Percentiles rank a stretch among this genome's conserved stretches.
phyloP scores from a whole-genome alignment of 2,113 vertebrate genomes.

The Paracanthobrama guichenoti region DNA sequence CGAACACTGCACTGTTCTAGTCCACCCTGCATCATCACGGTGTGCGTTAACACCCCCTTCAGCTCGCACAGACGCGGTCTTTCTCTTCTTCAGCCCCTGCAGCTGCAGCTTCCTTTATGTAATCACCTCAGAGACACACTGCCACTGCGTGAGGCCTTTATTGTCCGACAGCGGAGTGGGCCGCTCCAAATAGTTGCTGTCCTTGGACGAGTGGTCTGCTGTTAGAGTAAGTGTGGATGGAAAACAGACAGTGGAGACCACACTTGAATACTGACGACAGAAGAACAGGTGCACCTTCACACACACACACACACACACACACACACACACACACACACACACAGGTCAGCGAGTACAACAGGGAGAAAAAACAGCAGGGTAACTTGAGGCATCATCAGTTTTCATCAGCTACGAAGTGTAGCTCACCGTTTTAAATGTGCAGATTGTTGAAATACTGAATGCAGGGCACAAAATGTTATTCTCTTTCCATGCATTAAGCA shows the following conservation, averaged over 20 bases:
- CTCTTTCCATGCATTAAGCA: not conserved
- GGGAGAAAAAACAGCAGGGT: not conserved
- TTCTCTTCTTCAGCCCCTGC: not conserved
- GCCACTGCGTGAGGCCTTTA: constrained; percentile 18
- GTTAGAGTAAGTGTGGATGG: constrained; percentile 11
- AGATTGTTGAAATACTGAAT: not conserved
- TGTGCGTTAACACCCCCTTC: not conserved
- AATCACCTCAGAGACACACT: constrained; percentile 18
- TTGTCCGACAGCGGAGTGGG: constrained; percentile 23
- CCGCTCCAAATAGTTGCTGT: not conserved
- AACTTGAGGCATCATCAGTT: not conserved
- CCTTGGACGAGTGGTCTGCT: constrained; percentile 8
- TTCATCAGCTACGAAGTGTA: not conserved
- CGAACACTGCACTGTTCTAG: not conserved
- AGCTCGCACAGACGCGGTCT: not conserved
- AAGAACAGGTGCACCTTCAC: constrained; percentile 12
- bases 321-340: constrained; percentile 26
- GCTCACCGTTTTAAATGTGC: not conserved
- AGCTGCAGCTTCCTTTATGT: constrained; percentile 40
- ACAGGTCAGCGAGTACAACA: constrained; percentile 19
- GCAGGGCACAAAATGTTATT: not conserved
- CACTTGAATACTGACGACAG: constrained; percentile 26
- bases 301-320: constrained; percentile 27
- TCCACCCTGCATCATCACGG: not conserved
- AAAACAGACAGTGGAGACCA: constrained; percentile 26